Evolutionary conservation across 2,888 invertebrate species (phyloP).

Genomic region (Oxystoma pomonae): DNA sequence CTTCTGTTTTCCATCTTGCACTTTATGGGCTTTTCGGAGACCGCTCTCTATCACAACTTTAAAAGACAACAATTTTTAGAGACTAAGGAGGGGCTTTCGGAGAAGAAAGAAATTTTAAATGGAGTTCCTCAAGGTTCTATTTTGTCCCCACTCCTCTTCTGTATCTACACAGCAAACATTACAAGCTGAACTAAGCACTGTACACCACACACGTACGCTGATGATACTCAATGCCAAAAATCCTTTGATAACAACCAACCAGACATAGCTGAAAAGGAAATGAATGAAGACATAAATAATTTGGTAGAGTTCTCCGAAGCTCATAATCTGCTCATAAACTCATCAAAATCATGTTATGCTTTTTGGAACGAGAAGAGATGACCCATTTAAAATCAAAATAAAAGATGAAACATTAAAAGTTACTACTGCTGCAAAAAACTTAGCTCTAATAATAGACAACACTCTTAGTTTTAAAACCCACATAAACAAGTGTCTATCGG

Average conservation of each 20-base stretch:
- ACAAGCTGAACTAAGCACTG: neutral
- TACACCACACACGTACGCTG: neutral
- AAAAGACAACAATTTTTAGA: neutral
- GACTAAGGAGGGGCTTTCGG: neutral
- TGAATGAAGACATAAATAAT: no score
- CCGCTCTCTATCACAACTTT: neutral
- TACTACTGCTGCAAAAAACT: neutral
- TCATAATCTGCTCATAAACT: neutral
- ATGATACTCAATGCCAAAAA: neutral
- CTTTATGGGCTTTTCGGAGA: neutral
- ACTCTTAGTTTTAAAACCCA: neutral
- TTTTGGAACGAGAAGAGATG: neutral
- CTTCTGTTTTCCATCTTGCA: neutral
- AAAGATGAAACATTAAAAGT: neutral
- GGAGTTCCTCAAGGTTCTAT: neutral
- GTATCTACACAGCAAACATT: conserved; percentile 1
- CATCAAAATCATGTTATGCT: neutral
- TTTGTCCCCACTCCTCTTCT: neutral
- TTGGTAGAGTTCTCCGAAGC: neutral
- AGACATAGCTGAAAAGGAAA: no score
- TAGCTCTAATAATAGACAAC: neutral
- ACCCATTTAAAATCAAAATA: neutral
- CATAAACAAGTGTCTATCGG: neutral
- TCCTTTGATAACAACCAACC: neutral
- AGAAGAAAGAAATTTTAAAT: neutral